A percentile compares a stretch with the other conserved stretches of the same genome.
Conservation (phyloP, 2,113 vertebrate species). For the Grammomys surdaster region DNA sequence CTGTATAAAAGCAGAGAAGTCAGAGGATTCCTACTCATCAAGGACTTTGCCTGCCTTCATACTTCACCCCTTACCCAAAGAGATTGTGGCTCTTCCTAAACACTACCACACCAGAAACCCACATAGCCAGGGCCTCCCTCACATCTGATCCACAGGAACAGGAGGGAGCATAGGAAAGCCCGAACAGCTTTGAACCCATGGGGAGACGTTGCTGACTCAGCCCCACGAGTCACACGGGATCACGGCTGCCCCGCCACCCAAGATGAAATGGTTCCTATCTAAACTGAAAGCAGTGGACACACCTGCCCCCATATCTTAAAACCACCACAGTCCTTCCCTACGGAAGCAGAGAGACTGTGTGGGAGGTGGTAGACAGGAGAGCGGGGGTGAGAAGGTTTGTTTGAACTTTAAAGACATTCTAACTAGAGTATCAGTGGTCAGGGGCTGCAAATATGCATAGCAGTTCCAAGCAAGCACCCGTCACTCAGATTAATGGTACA, state of each 20-base stretch:
- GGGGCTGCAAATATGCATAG: no score
- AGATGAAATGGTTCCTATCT: not conserved
- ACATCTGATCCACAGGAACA: not conserved
- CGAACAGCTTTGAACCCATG: not conserved
- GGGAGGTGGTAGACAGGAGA: not conserved
- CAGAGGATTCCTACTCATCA: not conserved
- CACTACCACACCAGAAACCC: not conserved
- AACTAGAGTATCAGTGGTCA: not conserved
- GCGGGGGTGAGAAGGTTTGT: no score
- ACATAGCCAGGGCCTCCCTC: not conserved
- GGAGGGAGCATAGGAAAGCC: not conserved
- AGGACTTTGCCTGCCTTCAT: not conserved
- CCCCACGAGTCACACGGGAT: not conserved
- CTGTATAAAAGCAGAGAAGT: not conserved
- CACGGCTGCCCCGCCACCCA: not conserved
- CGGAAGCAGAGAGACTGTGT: not conserved
- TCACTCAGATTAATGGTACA: accelerated
- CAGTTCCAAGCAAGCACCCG: not conserved
- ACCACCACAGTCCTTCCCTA: not conserved
- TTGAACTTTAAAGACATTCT: not conserved
- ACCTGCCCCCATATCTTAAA: not conserved
- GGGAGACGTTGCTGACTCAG: not conserved
- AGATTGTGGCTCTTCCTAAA: not conserved
- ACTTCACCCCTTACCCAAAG: not conserved
- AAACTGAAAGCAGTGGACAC: not conserved